phyloP scores from a whole-genome alignment of 2,888 invertebrate species.

The Laspeyria flexula region DNA sequence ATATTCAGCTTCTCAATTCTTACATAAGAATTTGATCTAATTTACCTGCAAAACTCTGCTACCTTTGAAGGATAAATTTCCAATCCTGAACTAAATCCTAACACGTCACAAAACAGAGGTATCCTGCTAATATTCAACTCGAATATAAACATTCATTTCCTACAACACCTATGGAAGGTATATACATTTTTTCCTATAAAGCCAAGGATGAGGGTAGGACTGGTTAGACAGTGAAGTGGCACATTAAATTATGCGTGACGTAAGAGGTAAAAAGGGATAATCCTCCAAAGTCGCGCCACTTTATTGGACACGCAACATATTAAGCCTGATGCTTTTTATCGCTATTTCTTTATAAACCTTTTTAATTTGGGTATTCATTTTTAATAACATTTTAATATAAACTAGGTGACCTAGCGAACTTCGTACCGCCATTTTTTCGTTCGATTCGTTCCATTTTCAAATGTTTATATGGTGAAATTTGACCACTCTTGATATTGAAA shows the following conservation, averaged over 20 bases:
- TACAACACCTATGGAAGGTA: conserved; percentile 25
- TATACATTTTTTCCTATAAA: conserved; percentile 50
- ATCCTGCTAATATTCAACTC: conserved; percentile 11
- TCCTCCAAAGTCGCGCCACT: conserved; percentile 70
- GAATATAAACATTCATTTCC: conserved; percentile 13
- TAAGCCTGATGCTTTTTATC: conserved; percentile 49
- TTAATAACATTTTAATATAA: no score
- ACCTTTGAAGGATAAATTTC: no score
- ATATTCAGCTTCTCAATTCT: no score
- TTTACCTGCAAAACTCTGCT: no score
- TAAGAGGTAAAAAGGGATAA: conserved; percentile 78
- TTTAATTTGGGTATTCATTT: conserved; percentile 19
- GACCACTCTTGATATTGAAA: no score
- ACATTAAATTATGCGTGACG: conserved; percentile 78
- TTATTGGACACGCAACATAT: conserved; percentile 64
- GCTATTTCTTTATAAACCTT: conserved; percentile 20
- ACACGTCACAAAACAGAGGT: not conserved
- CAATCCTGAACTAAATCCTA: conserved; percentile 3
- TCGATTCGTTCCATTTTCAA: no score
- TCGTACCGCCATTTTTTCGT: no score
- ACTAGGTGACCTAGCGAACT: not conserved
- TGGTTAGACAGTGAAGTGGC: conserved; percentile 66
- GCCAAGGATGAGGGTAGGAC: conserved; percentile 68
- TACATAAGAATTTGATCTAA: no score
- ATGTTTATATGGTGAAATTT: no score